Evolutionary conservation across 2,797 vertebrate genomes (phyloP), one percentile per base, ranked within the genome.

Genomic region (Intellagama lesueurii): DNA sequence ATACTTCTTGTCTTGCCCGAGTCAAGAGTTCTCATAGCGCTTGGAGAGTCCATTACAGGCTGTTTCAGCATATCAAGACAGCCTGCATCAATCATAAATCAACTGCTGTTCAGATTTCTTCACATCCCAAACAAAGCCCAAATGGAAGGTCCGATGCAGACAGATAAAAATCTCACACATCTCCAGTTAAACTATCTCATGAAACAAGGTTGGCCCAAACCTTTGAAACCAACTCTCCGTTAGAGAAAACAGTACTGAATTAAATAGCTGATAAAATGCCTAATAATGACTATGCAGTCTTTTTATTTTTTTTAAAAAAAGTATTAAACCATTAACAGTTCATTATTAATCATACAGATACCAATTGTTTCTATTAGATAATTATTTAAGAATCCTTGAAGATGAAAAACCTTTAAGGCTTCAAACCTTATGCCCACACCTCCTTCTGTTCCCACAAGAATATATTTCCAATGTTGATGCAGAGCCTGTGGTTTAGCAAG

Each of bases 271-370:
- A 56, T 56, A 56, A 16, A 52, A 12, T 26, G 35, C 14, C 49
- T 56, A 12, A 85, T 44, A 52, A 32, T 56, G 52, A 12, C 30
- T 73, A 26, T 11, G 24, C 14, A 56, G n/a, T 16, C n/a, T 28
- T 78, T 87, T 87, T 87, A 30, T 79, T 11, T 28, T 70, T 87
- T 86, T 16, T 11, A n/a, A 49, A n/a, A 75, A 64, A 85, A 28
- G 28, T 1, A 40, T 30, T 60, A 22, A 70, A 32, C 11, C 35
- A 30, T 56, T 56, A 56, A 14, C 52, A 56, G 52, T 56, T 56
- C 52, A 56, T 56, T 56, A 56, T 56, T 56, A 56, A 56, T 56
- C 52, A 56, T 4, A 12, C n/a, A 80, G 14, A 35, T 70, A 35
- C 1, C 64, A 52, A 52, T 22, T 84, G n/a, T 30, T 32, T 56